Percentiles rank a stretch among this genome's conserved stretches.
phyloP scores from a whole-genome alignment of 2,113 vertebrate genomes.

The Siniperca knerii region DNA sequence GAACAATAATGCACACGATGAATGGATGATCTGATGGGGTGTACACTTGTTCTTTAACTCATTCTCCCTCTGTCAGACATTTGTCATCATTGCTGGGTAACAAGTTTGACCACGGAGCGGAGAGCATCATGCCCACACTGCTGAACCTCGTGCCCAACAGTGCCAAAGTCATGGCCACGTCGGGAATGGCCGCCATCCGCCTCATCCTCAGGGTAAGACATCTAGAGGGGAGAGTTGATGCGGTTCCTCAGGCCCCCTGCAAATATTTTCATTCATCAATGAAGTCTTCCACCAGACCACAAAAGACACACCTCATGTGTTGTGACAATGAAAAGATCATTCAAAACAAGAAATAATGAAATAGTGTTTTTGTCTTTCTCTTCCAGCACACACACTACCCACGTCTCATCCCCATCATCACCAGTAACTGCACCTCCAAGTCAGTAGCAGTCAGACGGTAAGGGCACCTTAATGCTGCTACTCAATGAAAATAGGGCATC shows the following conservation, averaged over 20 bases:
- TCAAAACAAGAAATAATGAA: neutral
- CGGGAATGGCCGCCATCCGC: slow-evolving; percentile 93
- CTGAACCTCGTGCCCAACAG: slow-evolving; percentile 99
- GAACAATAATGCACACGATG: neutral
- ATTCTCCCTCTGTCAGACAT: slow-evolving; percentile 84
- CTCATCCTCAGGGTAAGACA: slow-evolving; percentile 95
- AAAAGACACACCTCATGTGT: no score
- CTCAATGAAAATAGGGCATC: neutral
- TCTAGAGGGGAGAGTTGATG: no score
- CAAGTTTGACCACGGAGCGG: slow-evolving; percentile 98
- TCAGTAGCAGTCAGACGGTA: slow-evolving; percentile 98
- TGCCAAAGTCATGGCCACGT: slow-evolving; percentile 99
- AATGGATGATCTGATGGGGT: neutral
- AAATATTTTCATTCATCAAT: neutral
- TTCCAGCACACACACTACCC: slow-evolving; percentile 95
- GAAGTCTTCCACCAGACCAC: neutral
- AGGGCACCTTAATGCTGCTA: slow-evolving; percentile 37
- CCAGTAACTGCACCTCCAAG: slow-evolving; percentile 98
- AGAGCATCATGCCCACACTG: slow-evolving; percentile 97
- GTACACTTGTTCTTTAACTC: neutral
- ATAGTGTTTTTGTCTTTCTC: slow-evolving; percentile 29
- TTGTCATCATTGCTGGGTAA: slow-evolving; percentile 93
- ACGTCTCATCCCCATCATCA: slow-evolving; percentile 97
- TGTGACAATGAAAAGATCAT: neutral
- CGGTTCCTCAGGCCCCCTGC: no score